Conservation (phyloP, 2,888 invertebrate species). For the Lochmaea crataegi region DNA sequence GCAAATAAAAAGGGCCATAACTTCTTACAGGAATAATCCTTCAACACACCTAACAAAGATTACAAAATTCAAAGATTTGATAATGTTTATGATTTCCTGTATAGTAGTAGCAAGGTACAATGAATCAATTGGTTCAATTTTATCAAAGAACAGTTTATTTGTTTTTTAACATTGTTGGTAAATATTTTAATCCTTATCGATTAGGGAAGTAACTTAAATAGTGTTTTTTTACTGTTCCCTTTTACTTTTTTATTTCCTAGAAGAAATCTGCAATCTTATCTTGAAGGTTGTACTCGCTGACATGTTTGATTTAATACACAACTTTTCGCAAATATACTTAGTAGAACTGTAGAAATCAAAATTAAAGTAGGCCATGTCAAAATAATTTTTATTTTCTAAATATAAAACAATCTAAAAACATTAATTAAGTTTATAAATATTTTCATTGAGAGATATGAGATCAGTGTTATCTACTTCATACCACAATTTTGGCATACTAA, state of each 20-base stretch:
- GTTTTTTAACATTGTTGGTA: not conserved
- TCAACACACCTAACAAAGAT: not conserved
- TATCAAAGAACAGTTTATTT: not conserved
- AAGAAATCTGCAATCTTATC: slow-evolving; percentile 1
- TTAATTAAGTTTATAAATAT: not conserved
- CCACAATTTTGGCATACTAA: not conserved
- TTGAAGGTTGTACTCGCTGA: not conserved
- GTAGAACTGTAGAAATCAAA: not conserved
- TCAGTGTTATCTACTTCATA: not conserved
- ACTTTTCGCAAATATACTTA: too few species aligned
- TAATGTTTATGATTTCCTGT: slow-evolving; percentile 11
- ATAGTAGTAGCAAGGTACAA: slow-evolving; percentile 9
- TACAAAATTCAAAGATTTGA: slow-evolving; percentile 1
- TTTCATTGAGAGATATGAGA: not conserved
- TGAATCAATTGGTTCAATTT: not conserved
- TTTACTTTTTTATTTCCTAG: not conserved
- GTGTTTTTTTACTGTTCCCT: not conserved
- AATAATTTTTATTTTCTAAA: not conserved
- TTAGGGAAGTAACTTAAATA: not conserved
- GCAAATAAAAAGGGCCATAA: not conserved
- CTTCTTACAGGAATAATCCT: not conserved
- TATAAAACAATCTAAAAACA: not conserved
- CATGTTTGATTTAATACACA: not conserved
- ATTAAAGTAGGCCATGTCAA: not conserved
- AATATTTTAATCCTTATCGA: not conserved